Evolutionary conservation across 2,888 invertebrate genomes (phyloP).

Genomic region (Leptopilina myrica): DNA sequence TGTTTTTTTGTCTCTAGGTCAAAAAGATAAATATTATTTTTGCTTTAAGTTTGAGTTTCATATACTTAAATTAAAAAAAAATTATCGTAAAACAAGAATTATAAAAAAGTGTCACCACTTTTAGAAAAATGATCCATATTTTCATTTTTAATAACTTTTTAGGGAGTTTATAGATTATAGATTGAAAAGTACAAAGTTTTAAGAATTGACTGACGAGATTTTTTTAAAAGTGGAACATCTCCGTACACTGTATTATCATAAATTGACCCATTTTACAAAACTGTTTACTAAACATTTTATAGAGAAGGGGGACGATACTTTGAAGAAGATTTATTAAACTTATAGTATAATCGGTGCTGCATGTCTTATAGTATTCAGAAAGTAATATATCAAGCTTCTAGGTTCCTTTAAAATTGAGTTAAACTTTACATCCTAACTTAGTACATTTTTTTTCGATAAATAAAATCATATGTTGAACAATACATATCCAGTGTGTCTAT

Average conservation of each 20-base stretch:
- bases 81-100: neutral
- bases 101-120: neutral
- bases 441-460: neutral
- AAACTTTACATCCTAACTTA: neutral
- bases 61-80: too few relatives aligned
- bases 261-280: neutral
- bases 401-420: neutral
- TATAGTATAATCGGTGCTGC: constrained; percentile 11
- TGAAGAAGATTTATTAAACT: constrained; percentile 26
- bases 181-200: too few relatives aligned
- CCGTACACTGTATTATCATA: neutral
- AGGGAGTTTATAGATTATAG: neutral
- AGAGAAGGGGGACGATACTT: neutral
- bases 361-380: neutral
- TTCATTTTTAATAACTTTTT: neutral
- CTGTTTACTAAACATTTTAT: constrained; percentile 4
- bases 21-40: too few relatives aligned
- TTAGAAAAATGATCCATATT: neutral
- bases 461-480: too few relatives aligned
- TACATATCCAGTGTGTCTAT: too few relatives aligned
- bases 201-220: too few relatives aligned
- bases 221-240: neutral
- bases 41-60: too few relatives aligned
- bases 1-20: too few relatives aligned
- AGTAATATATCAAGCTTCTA: constrained; percentile 6